phyloP scores from a whole-genome alignment of 2,797 vertebrate genomes.

The Darevskia mixta region DNA sequence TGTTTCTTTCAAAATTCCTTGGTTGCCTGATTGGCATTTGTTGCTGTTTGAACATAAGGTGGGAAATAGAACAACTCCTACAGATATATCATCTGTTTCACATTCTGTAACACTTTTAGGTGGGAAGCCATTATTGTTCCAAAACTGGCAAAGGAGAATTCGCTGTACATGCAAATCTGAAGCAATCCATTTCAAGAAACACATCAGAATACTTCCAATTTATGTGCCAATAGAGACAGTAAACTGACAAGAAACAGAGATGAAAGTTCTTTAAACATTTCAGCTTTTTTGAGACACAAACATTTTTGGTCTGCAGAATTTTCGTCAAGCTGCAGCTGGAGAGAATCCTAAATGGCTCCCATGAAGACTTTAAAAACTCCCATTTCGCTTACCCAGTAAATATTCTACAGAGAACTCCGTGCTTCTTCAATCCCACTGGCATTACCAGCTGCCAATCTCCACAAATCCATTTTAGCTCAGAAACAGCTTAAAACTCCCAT shows the following conservation, averaged over 20 bases:
- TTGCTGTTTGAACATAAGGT: slow-evolving; percentile 69
- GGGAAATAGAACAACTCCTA: slow-evolving; percentile 70
- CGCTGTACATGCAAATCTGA: slow-evolving; percentile 68
- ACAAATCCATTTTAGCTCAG: slow-evolving; percentile 15
- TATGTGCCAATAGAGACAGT: slow-evolving; percentile 73
- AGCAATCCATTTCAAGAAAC: slow-evolving; percentile 64
- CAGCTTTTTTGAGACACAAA: slow-evolving; percentile 70
- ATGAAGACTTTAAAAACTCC: slow-evolving; percentile 64
- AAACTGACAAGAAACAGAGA: slow-evolving; percentile 73
- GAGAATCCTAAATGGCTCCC: slow-evolving; percentile 68
- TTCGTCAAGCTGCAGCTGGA: slow-evolving; percentile 67
- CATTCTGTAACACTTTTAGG: slow-evolving; percentile 71
- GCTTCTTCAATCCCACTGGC: slow-evolving; percentile 58
- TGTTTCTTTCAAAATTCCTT: slow-evolving; percentile 49
- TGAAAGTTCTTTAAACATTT: slow-evolving; percentile 73
- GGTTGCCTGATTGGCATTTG: slow-evolving; percentile 67
- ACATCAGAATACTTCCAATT: slow-evolving; percentile 67
- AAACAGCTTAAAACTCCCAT: slow-evolving; percentile 33
- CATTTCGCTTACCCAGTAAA: slow-evolving; percentile 63
- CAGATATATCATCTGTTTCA: slow-evolving; percentile 72
- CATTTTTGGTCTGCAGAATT: slow-evolving; percentile 71
- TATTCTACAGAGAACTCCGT: slow-evolving; percentile 70
- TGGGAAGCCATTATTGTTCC: slow-evolving; percentile 72
- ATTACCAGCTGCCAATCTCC: slow-evolving; percentile 10
- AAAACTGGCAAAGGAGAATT: slow-evolving; percentile 66